phyloP scores from a whole-genome alignment of 2,113 vertebrate species.

The Cariama cristata region DNA sequence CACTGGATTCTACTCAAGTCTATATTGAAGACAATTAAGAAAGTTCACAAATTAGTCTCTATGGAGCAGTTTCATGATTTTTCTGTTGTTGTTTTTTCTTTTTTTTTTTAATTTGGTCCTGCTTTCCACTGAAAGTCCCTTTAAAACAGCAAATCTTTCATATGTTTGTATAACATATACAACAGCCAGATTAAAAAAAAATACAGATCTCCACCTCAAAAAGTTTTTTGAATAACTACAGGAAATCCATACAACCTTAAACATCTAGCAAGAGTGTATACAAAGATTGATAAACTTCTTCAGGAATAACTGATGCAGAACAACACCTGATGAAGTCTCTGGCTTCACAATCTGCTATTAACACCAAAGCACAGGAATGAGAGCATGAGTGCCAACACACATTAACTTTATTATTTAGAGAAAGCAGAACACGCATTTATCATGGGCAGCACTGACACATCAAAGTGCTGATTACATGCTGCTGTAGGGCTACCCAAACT shows the following conservation, averaged over 20 bases:
- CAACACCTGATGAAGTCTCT: not conserved
- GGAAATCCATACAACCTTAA: accelerated
- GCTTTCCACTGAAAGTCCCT: not conserved
- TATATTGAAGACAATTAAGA: not conserved
- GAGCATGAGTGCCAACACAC: not conserved
- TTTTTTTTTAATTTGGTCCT: not conserved
- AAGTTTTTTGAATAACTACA: not conserved
- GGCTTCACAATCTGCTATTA: not conserved
- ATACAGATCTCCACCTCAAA: not conserved
- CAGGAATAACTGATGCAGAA: not conserved
- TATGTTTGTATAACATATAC: not conserved
- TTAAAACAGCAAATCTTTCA: not conserved
- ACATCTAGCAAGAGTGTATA: not conserved
- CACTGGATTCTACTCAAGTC: not conserved
- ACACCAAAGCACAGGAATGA: not conserved
- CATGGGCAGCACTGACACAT: not conserved
- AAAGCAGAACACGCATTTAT: not conserved
- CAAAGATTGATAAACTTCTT: not conserved
- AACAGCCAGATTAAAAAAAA: not conserved
- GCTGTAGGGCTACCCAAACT: not conserved
- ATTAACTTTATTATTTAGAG: not conserved
- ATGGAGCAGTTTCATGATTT: not conserved
- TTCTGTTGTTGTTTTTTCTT: no score
- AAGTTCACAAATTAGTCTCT: not conserved
- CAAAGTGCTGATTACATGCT: not conserved